Base-by-base conservation (phyloP, 1,140 invertebrate species). In the Tetragonula clypearis region DNA sequence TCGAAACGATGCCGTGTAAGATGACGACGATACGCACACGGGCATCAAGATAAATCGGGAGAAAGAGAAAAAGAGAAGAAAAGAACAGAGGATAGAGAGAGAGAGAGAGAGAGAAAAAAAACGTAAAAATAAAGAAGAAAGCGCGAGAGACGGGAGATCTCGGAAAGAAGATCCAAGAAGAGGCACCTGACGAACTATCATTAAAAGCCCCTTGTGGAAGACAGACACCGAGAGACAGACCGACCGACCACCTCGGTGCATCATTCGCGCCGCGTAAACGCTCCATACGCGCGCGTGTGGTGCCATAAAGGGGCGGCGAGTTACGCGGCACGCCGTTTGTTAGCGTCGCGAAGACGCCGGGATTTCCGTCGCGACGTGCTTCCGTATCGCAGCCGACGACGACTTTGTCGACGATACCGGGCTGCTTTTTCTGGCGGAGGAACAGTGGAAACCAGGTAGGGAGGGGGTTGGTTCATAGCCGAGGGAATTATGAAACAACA, bases 331-430 rank as follows among this genome's bases (percentile, higher is more conserved):
- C 23, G 80, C 75, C 87, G 88, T 92, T 92, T 92, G 92, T 92
- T 91, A 92, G 79, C 86, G 92, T 79, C 86, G 78, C 79, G 81
- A 86, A 87, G 90, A 92, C 92, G 92, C 82, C 89, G 84, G 82
- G 89, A 87, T 91, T 91, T 88, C 87, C 87, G 92, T 93, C 91
- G 92, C 91, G 92, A 92, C 92, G 89, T 80, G 86, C 85, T 92
- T 92, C 88, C 90, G 90, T 89, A 87, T 90, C 87, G 68, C 41
- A 69, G 69, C 75, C 35, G 69, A 66, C 26, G 65, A 66, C n/a
- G 65, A 66, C n/a, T 62, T 19, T 49, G 35, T 49, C 30, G 30
- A 30, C n/a, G n/a, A 55, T 15, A 55, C 11, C 55, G 55, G 41
- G 15, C 30, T 21, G 26, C 55, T 71, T 78, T 66, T 84, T 78